These are phyloP conservation scores for Spinibarbus caldwelli DNA, from an alignment of 2,797 vertebrate genomes.

Conservation along the genomic window DNA sequence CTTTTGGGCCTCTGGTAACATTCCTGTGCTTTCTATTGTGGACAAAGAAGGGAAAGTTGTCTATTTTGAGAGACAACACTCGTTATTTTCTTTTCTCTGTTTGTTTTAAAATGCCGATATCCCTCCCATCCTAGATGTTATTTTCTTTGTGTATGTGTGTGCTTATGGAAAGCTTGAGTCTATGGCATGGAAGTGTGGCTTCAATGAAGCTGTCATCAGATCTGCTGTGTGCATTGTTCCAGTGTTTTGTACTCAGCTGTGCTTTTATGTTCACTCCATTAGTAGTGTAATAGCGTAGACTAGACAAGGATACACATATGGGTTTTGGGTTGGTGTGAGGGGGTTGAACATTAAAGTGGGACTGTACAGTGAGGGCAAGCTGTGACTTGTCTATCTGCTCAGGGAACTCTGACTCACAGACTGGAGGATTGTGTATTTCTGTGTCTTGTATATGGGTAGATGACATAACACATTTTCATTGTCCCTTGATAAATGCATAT, in stretches of 20 bases:
- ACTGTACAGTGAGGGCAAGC: too few species aligned
- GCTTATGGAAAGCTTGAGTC: not conserved
- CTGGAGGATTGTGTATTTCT: too few species aligned
- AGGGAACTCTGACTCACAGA: too few species aligned
- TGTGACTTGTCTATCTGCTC: too few species aligned
- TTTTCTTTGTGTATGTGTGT: constrained; percentile 30
- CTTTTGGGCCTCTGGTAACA: constrained; percentile 22
- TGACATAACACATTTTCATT: too few species aligned
- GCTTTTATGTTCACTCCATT: constrained; percentile 44
- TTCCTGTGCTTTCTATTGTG: constrained; percentile 53
- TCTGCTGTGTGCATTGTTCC: not conserved
- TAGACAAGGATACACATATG: constrained; percentile 53
- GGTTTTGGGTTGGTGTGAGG: constrained; percentile 20
- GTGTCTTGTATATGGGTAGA: too few species aligned
- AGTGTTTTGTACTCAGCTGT: not conserved
- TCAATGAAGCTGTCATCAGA: constrained; percentile 14
- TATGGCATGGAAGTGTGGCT: not conserved
- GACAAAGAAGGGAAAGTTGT: constrained; percentile 65
- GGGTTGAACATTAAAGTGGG: constrained; percentile 28
- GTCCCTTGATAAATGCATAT: too few species aligned
- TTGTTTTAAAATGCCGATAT: not conserved
- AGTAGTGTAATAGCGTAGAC: constrained; percentile 17
- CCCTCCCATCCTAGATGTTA: not conserved
- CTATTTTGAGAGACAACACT: constrained; percentile 57
- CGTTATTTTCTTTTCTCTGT: constrained; percentile 44